Evolutionary conservation across 1,140 invertebrate genomes (phyloP).

Genomic region (Apocrypta bakeri): DNA sequence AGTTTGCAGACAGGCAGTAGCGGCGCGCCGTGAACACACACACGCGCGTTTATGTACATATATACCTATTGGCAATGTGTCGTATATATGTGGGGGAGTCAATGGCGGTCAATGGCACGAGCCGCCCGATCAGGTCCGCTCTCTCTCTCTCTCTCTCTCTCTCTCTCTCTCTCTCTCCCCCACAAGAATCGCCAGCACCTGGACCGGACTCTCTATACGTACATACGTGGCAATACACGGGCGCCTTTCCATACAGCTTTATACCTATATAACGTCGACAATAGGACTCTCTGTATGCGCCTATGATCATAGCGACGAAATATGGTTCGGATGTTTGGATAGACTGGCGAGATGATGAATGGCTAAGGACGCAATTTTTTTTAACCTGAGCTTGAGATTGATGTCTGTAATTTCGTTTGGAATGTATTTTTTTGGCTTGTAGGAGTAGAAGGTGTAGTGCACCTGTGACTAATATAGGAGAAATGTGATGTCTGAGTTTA

Average conservation of each 20-base stretch:
- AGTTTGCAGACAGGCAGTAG: constrained; percentile 15
- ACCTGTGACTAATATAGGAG: not conserved
- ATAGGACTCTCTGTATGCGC: not conserved
- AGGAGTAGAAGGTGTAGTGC: not conserved
- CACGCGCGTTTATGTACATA: too few species aligned
- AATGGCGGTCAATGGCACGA: constrained; percentile 73
- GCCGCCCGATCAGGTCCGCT: constrained; percentile 64
- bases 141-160: constrained; percentile 1
- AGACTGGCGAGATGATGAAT: constrained; percentile 17
- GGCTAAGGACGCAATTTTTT: not conserved
- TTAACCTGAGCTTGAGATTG: not conserved
- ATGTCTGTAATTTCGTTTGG: not conserved
- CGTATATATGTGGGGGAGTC: constrained; percentile 67
- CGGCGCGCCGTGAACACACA: constrained; percentile 52
- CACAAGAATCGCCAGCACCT: constrained; percentile 3
- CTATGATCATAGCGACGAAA: constrained; percentile 6
- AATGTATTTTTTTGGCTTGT: not conserved
- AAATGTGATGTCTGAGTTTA: not conserved
- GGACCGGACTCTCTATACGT: constrained; percentile 19
- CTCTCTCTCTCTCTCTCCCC: not conserved
- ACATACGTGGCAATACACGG: not conserved
- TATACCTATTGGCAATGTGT: constrained; percentile 55
- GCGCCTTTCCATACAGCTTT: constrained; percentile 1
- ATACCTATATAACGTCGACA: not conserved
- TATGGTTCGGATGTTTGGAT: constrained; percentile 14